A percentile compares a stretch with the other conserved stretches of the same genome.
These are phyloP conservation scores for Umimayanthus chanpuru DNA, from an alignment of 92 coral and sea anemone species.

Conservation along the genomic window DNA sequence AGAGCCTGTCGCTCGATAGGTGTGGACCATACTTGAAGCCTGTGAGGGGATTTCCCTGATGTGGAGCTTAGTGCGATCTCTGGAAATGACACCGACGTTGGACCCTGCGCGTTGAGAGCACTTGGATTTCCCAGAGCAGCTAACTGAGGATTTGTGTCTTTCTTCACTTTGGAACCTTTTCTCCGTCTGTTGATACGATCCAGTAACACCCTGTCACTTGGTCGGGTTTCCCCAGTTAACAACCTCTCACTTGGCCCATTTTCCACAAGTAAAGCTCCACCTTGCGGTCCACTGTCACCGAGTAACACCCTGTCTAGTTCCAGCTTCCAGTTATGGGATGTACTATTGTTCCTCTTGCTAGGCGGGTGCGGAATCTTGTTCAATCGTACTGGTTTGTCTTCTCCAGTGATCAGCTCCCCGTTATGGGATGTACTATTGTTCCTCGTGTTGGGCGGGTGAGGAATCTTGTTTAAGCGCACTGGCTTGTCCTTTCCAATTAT, in stretches of 20 bases:
- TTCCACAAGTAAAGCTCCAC: neutral
- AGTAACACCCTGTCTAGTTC: slow-evolving; percentile 23
- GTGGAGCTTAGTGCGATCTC: neutral
- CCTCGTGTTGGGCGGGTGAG: neutral
- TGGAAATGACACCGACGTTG: slow-evolving; percentile 11
- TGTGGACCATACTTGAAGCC: neutral
- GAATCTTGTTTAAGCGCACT: slow-evolving; percentile 17
- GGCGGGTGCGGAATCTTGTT: slow-evolving; percentile 18
- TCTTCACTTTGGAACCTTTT: neutral
- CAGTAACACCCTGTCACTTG: neutral
- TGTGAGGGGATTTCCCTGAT: neutral
- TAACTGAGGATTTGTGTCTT: neutral
- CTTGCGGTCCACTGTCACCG: slow-evolving; percentile 1
- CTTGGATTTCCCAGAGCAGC: neutral
- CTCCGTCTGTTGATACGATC: neutral
- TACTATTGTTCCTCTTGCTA: neutral
- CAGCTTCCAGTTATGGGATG: slow-evolving; percentile 6
- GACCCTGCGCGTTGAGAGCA: neutral
- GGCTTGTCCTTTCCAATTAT: slow-evolving; percentile 27
- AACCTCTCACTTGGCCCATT: neutral
- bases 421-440: neutral
- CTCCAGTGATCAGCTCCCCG: slow-evolving; percentile 6
- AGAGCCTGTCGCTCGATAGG: neutral
- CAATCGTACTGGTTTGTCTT: slow-evolving; percentile 17
- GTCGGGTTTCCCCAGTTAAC: neutral